Evolutionary conservation across 2,113 vertebrate species (phyloP).

Genomic region (Oxyura jamaicensis): DNA sequence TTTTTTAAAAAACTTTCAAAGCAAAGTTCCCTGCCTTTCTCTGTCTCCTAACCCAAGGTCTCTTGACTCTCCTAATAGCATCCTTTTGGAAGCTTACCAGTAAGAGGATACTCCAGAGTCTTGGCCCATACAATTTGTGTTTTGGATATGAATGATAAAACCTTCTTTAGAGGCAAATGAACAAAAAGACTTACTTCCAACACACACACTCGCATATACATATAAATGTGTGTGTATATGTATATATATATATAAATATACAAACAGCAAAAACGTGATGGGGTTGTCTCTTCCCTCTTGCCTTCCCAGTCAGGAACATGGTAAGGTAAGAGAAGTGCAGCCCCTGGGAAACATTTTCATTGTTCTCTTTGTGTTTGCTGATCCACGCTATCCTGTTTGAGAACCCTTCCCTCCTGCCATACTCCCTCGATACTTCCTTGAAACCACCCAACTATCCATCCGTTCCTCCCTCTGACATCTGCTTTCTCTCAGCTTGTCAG

Average conservation of each 20-base stretch:
- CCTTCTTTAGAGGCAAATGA: slow-evolving; percentile 6
- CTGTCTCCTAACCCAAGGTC: background rate
- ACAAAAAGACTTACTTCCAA: background rate
- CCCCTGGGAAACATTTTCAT: background rate
- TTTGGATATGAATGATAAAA: slow-evolving; percentile 34
- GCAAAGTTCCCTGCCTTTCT: background rate
- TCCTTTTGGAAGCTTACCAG: slow-evolving; percentile 27
- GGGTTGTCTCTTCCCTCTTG: background rate
- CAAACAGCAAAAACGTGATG: background rate
- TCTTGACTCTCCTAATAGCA: background rate
- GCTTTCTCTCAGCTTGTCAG: slow-evolving; percentile 67
- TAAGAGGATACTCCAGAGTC: background rate
- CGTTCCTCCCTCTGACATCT: slow-evolving; percentile 60
- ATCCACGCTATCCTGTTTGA: slow-evolving; percentile 33
- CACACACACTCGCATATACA: background rate
- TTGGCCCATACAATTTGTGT: background rate
- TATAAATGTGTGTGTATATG: background rate
- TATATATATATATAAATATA: background rate
- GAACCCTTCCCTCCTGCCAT: slow-evolving; percentile 48
- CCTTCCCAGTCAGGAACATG: background rate
- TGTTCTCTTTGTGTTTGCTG: slow-evolving; percentile 26
- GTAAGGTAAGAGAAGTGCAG: background rate
- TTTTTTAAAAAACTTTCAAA: background rate
- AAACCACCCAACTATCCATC: slow-evolving; percentile 68
- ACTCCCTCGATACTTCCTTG: slow-evolving; percentile 34